These are phyloP conservation scores for Brachyptera putata DNA, from an alignment of 2,888 invertebrate species.

Conservation along the genomic window DNA sequence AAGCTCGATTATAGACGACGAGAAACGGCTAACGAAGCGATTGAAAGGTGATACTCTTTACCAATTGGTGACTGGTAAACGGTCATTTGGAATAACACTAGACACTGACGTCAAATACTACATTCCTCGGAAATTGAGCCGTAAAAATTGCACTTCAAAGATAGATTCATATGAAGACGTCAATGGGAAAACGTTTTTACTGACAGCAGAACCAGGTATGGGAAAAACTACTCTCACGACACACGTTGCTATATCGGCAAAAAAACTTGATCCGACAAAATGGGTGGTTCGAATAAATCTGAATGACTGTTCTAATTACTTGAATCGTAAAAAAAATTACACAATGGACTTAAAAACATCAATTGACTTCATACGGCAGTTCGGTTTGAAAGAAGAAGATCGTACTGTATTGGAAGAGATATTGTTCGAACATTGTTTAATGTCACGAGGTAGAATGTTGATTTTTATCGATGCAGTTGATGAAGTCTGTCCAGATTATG, in stretches of 20 bases:
- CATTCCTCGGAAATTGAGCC: constrained; percentile 8
- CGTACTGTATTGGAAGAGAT: constrained; percentile 7
- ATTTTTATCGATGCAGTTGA: constrained; percentile 22
- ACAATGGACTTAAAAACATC: too few relatives aligned
- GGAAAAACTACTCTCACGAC: constrained; percentile 21
- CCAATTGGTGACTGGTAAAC: neutral
- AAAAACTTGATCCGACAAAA: constrained; percentile 5
- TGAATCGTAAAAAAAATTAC: too few relatives aligned
- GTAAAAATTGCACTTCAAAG: neutral
- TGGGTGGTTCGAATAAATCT: constrained; percentile 20
- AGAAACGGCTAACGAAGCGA: neutral
- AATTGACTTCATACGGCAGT: too few relatives aligned
- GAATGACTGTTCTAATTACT: constrained; percentile 15
- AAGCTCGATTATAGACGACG: neutral
- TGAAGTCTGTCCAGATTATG: constrained; percentile 21
- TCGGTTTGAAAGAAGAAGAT: too few relatives aligned
- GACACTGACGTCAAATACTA: constrained; percentile 15
- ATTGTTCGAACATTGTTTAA: constrained; percentile 8
- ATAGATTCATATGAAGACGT: neutral
- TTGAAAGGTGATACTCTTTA: neutral
- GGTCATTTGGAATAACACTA: neutral
- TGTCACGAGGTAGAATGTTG: neutral
- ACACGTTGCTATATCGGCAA: constrained; percentile 1
- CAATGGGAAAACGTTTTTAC: neutral
- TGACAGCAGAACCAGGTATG: constrained; percentile 22